Conservation (phyloP, 2,888 invertebrate species). For the Archaeoteleia sp. region DNA sequence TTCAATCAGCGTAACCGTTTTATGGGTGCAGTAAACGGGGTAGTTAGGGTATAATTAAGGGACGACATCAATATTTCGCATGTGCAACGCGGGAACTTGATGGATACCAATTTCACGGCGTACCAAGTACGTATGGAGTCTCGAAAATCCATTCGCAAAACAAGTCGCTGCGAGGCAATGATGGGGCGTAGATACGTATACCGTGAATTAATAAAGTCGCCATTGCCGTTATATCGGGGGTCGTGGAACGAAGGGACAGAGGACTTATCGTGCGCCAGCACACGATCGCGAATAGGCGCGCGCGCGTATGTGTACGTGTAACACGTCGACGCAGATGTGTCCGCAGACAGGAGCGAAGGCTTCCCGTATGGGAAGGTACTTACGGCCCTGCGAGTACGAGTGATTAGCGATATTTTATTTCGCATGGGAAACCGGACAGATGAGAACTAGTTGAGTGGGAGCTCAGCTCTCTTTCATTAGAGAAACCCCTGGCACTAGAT, state of each 20-base stretch:
- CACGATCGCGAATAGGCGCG: slow-evolving; percentile 8
- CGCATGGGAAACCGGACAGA: slow-evolving; percentile 75
- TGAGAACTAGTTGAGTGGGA: slow-evolving; percentile 75
- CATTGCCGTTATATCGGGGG: slow-evolving; percentile 49
- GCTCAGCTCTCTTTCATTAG: slow-evolving; percentile 73
- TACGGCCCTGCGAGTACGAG: slow-evolving; percentile 69
- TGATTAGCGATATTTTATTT: slow-evolving; percentile 76
- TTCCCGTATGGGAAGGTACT: slow-evolving; percentile 58
- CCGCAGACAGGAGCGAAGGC: slow-evolving; percentile 41
- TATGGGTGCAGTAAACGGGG: slow-evolving; percentile 28
- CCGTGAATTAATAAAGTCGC: slow-evolving; percentile 60
- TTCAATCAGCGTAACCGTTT: too few relatives aligned
- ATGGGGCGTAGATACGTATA: slow-evolving; percentile 46
- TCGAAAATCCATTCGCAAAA: slow-evolving; percentile 45
- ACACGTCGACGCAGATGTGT: slow-evolving; percentile 48
- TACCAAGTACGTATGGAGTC: neutral
- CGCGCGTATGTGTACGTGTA: slow-evolving; percentile 21
- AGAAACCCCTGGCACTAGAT: slow-evolving; percentile 58
- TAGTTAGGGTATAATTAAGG: slow-evolving; percentile 28
- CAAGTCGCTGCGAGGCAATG: slow-evolving; percentile 29
- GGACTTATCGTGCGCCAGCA: slow-evolving; percentile 30
- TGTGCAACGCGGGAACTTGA: slow-evolving; percentile 33
- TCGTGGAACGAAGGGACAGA: slow-evolving; percentile 40
- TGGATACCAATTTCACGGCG: slow-evolving; percentile 17
- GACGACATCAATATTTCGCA: slow-evolving; percentile 39